Evolutionary conservation across 2,113 vertebrate species (phyloP), one percentile per base, ranked within the genome.

Genomic region (Mastomys natalensis): DNA sequence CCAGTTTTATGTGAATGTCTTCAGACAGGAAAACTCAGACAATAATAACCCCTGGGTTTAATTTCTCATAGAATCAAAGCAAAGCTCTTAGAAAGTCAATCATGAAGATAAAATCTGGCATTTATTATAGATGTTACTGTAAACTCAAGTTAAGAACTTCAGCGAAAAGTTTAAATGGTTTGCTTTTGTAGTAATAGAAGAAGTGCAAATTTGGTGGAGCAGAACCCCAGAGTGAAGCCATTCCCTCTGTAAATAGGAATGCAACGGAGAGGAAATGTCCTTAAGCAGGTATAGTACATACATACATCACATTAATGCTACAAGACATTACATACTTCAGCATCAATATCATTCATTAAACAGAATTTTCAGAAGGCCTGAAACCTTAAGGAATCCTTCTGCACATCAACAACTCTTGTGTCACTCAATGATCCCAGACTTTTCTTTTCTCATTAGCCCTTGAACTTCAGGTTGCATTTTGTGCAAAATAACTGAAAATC

Each of bases 131-230:
- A 90, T 53, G 58, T 74, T 90, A 92, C 11, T 74, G 45, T 70
- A 94, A 94, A 85, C 86, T 93, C 76, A 96, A 96, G 26, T 40
- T 95, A 22, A 80, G 85, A 96, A 43, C 43, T 84, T 92, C 34
- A 73, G 77, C 12, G 66, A 40, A 31, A 55, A 68, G 45, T 84
- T 76, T 51, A 93, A 70, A 80, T 80, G 53, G 84, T 86, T 93
- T 89, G 73, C 31, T 77, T 90, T 85, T 91, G 22, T 19, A 45
- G 24, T 80, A 78, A 94, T 55, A 95, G 45, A 19, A 74, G n/a
- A 74, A 66, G 53, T 55, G 12, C 24, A 94, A 76, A 68, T 68
- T 91, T 95, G 21, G 68, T 78, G 55, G 68, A 40, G 29, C 1
- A 91, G 40, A 87, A 22, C 68, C 64, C 78, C 26, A 9, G 40